A percentile compares a stretch with the other conserved stretches of the same genome.
Conservation (phyloP, 1,140 invertebrate species). For the Brachionus rubens region DNA sequence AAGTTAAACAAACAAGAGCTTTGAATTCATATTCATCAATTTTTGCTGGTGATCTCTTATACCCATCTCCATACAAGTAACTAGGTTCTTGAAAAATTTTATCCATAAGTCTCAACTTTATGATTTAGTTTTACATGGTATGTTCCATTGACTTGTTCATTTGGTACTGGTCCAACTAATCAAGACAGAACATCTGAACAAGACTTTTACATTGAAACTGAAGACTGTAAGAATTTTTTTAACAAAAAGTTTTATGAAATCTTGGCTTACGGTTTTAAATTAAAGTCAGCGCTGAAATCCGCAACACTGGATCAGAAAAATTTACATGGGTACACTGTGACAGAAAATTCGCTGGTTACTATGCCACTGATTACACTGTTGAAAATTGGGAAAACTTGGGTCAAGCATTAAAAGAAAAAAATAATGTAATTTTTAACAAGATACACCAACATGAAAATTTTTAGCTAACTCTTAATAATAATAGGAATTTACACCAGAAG, state of each 20-base stretch:
- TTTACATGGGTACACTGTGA: constrained; percentile 37
- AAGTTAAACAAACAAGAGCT: not conserved
- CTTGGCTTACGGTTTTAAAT: not conserved
- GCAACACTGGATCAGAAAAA: not conserved
- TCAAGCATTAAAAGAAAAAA: constrained; percentile 2
- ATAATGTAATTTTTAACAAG: not conserved
- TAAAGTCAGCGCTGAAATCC: not conserved
- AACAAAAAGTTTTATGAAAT: not conserved
- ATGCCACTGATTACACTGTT: constrained; percentile 6
- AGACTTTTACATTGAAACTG: constrained; percentile 6
- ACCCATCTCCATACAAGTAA: constrained; percentile 43
- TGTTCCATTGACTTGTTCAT: constrained; percentile 33
- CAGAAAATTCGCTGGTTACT: constrained; percentile 32
- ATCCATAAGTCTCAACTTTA: not conserved
- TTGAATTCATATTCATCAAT: not conserved
- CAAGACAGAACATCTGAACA: not conserved
- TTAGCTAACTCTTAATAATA: no score
- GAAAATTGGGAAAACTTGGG: constrained; percentile 39
- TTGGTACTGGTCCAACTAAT: not conserved
- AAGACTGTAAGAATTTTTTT: constrained; percentile 26
- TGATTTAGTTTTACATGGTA: constrained; percentile 30
- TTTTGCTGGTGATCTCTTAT: constrained; percentile 14
- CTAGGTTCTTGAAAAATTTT: not conserved
- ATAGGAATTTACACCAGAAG: constrained; percentile 1
- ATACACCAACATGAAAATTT: no score